Conservation (phyloP, 2,113 vertebrate genomes). For the Leptodactylus fuscus region DNA sequence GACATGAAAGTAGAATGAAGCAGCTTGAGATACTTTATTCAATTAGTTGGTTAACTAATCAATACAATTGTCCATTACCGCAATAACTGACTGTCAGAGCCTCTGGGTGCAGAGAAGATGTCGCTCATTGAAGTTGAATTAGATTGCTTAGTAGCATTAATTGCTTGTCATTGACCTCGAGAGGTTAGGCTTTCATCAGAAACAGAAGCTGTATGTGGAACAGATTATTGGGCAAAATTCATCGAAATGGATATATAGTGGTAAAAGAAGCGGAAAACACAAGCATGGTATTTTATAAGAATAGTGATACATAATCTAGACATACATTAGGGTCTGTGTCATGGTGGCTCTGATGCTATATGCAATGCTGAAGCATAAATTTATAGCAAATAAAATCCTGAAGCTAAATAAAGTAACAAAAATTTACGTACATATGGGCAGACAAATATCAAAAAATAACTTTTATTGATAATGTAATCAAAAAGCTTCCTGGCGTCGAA, state of each 20-base stretch:
- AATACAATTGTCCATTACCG: conserved; percentile 56
- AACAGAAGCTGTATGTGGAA: not conserved
- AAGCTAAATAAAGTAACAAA: too few relatives aligned
- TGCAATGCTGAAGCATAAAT: too few relatives aligned
- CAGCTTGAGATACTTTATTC: conserved; percentile 27
- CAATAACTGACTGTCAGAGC: conserved; percentile 51
- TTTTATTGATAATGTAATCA: too few relatives aligned
- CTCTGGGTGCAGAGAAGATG: conserved; percentile 27
- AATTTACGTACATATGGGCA: too few relatives aligned
- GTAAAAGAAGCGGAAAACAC: not conserved
- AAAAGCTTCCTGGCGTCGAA: too few relatives aligned
- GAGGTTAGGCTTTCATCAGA: not conserved
- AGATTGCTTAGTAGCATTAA: conserved; percentile 54
- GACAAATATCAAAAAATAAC: too few relatives aligned
- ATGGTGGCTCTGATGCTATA: too few relatives aligned
- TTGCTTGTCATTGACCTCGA: conserved; percentile 25
- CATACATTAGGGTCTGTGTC: not conserved
- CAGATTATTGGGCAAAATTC: not conserved
- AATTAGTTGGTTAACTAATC: conserved; percentile 55
- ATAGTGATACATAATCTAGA: too few relatives aligned
- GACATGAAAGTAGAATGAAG: not conserved
- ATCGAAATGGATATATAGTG: not conserved
- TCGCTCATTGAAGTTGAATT: conserved; percentile 41
- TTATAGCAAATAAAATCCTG: too few relatives aligned
- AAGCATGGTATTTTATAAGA: too few relatives aligned